Evolutionary conservation across 2,113 vertebrate genomes (phyloP).

Genomic region (Dipodomys stephensi): DNA sequence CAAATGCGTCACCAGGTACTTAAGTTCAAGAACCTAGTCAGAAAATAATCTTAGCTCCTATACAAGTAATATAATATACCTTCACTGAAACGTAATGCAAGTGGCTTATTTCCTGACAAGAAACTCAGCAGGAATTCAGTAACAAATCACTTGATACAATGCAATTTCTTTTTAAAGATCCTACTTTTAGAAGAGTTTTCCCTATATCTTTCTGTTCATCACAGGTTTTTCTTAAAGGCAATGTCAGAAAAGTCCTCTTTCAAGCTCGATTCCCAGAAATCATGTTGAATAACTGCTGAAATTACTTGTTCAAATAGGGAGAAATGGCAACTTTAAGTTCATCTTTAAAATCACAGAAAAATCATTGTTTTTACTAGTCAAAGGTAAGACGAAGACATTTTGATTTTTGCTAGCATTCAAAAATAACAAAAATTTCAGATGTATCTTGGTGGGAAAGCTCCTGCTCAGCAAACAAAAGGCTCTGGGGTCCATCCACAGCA

Average conservation of each 20-base stretch:
- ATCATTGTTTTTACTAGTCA: background rate
- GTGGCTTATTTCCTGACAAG: constrained; percentile 11
- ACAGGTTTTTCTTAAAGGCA: constrained; percentile 55
- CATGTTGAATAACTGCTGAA: background rate
- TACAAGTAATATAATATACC: background rate
- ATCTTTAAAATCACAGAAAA: constrained; percentile 18
- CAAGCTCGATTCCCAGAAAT: background rate
- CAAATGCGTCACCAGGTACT: constrained; percentile 11
- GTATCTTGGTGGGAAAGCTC: background rate
- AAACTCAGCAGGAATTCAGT: background rate
- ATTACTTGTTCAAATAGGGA: constrained; percentile 29
- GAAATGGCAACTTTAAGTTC: background rate
- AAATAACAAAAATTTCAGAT: background rate
- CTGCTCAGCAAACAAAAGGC: background rate
- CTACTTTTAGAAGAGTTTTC: constrained; percentile 14
- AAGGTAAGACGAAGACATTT: background rate
- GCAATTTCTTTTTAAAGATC: constrained; percentile 22
- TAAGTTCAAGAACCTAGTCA: constrained; percentile 13
- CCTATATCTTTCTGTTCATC: background rate
- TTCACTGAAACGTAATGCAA: constrained; percentile 17
- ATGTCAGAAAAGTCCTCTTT: background rate
- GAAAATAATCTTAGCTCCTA: constrained; percentile 13
- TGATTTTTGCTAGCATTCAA: constrained; percentile 23
- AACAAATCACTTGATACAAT: constrained; percentile 32
- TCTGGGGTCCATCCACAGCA: background rate